Percentiles rank a stretch among this genome's conserved stretches.
Conservation (phyloP, 1,140 invertebrate species). For the Linepithema humile region DNA sequence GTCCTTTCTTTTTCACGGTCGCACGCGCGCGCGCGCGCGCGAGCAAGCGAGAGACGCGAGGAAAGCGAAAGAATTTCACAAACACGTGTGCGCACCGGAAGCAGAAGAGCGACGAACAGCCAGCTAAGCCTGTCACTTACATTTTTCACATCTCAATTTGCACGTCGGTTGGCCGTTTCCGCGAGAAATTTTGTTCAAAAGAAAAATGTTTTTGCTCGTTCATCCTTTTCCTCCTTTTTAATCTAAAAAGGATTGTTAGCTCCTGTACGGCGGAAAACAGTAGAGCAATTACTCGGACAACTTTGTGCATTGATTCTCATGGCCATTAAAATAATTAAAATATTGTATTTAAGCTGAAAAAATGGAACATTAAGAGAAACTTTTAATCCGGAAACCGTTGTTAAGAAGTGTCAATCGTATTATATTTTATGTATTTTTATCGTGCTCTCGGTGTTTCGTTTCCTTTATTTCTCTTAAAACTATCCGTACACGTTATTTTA, state of each 20-base stretch:
- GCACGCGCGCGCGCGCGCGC: not conserved
- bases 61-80: not conserved
- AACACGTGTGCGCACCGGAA: not conserved
- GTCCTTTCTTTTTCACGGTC: constrained; percentile 20
- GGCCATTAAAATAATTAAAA: not conserved
- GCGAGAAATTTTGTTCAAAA: constrained; percentile 4
- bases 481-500: not conserved
- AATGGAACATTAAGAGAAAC: not conserved
- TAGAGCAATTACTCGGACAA: not conserved
- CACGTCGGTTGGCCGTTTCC: not conserved
- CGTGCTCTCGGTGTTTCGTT: not conserved
- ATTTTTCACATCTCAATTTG: constrained; percentile 52
- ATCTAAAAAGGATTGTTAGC: not conserved
- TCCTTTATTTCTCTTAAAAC: not conserved
- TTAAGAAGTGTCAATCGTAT: not conserved
- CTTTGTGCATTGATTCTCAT: not conserved
- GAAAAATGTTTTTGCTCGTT: not conserved
- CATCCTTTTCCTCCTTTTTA: not conserved
- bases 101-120: constrained; percentile 7
- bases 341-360: not conserved
- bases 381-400: not conserved
- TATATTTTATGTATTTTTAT: not conserved
- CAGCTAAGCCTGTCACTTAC: constrained; percentile 42
- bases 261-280: not conserved
- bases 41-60: not conserved